phyloP scores from a whole-genome alignment of 2,888 invertebrate genomes.

The Amaurobius ferox region DNA sequence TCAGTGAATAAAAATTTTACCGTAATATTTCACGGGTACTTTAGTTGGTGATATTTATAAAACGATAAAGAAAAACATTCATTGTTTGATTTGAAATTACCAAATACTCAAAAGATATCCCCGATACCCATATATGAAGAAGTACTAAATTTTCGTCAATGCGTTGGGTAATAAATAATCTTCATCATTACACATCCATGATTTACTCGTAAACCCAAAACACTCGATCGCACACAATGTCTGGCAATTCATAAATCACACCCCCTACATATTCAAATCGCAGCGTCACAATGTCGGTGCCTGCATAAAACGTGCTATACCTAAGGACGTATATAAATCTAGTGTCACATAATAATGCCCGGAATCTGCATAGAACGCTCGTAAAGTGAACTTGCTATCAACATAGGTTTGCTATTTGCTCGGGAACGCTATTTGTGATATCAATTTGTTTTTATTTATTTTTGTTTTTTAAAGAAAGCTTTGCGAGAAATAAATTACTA shows the following conservation, averaged over 20 bases:
- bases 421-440: constrained; percentile 27
- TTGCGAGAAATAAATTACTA: background rate
- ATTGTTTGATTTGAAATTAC: no score
- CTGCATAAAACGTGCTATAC: constrained; percentile 24
- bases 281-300: constrained; percentile 36
- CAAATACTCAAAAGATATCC: no score
- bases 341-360: constrained; percentile 42
- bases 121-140: no score
- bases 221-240: background rate
- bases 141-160: no score
- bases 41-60: no score
- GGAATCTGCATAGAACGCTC: constrained; percentile 61
- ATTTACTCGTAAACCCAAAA: no score
- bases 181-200: no score
- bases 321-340: constrained; percentile 22
- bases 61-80: no score
- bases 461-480: background rate
- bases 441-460: constrained; percentile 35
- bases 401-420: constrained; percentile 38
- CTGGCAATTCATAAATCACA: constrained; percentile 3
- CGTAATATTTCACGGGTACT: no score
- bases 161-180: no score
- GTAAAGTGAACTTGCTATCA: constrained; percentile 55
- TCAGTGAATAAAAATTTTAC: no score
- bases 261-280: constrained; percentile 3